These are phyloP conservation scores for Prinia subflava DNA, from an alignment of 2,113 vertebrate species.

Conservation along the genomic window DNA sequence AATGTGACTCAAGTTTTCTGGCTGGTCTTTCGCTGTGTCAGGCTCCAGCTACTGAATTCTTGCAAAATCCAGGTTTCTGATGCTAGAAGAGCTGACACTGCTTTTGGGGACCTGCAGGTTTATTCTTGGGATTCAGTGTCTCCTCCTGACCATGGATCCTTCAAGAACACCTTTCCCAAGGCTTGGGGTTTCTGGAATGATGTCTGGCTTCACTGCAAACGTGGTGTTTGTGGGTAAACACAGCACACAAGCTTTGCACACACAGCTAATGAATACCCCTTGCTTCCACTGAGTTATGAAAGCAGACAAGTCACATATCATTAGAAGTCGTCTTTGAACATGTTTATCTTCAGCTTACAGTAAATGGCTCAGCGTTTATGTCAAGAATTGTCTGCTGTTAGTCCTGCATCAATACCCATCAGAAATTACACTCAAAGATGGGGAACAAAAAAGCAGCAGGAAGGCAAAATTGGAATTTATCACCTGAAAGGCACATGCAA, in stretches of 20 bases:
- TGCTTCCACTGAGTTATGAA: not conserved
- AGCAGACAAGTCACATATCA: constrained; percentile 15
- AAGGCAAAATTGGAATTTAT: constrained; percentile 8
- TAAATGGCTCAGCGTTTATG: not conserved
- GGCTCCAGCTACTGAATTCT: not conserved
- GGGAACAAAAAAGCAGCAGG: not conserved
- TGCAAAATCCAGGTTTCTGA: not conserved
- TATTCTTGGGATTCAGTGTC: not conserved
- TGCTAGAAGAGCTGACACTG: not conserved
- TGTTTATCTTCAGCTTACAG: constrained; percentile 22
- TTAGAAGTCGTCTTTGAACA: not conserved
- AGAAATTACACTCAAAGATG: not conserved
- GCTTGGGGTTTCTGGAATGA: not conserved
- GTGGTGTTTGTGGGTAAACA: constrained; percentile 11
- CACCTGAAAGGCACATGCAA: not conserved
- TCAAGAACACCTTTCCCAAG: not conserved
- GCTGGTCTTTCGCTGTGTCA: not conserved
- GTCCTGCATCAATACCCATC: not conserved
- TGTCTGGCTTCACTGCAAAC: not conserved
- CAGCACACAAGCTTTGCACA: not conserved
- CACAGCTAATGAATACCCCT: not conserved
- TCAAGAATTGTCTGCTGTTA: not conserved
- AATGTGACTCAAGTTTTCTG: not conserved
- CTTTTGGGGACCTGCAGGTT: not conserved
- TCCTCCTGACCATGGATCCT: not conserved